Evolutionary conservation across 2,113 vertebrate species (phyloP).

Genomic region (Gobiocypris rarus): DNA sequence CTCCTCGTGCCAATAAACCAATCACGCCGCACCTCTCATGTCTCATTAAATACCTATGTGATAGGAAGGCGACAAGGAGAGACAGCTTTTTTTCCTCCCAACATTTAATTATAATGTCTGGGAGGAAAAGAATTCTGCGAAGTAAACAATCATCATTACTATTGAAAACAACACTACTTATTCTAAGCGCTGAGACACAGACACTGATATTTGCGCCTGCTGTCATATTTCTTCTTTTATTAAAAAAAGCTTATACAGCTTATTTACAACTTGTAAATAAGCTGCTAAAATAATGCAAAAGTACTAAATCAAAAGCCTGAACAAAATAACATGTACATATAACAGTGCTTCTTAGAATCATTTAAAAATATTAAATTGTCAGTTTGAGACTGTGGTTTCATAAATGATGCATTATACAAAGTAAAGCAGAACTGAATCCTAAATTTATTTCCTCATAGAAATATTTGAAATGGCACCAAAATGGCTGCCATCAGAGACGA

Average conservation of each 20-base stretch:
- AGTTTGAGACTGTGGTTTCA: background rate
- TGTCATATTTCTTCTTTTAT: conserved; percentile 18
- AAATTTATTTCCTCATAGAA: conserved; percentile 23
- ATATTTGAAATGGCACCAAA: conserved; percentile 48
- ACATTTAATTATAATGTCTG: conserved; percentile 82
- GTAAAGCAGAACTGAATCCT: conserved; percentile 10
- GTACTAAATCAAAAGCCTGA: background rate
- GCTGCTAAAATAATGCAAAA: background rate
- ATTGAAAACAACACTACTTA: conserved; percentile 67
- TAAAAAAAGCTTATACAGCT: conserved; percentile 9
- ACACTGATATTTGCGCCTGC: conserved; percentile 48
- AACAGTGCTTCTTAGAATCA: background rate
- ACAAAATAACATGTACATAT: background rate
- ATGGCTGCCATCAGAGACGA: conserved; percentile 32
- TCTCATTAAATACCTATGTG: conserved; percentile 71
- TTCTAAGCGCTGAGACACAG: conserved; percentile 48
- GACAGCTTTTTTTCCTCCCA: conserved; percentile 64
- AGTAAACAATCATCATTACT: conserved; percentile 79
- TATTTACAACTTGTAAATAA: conserved; percentile 21
- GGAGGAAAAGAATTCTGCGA: conserved; percentile 69
- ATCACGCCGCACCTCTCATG: conserved; percentile 59
- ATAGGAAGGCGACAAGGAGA: conserved; percentile 69
- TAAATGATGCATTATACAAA: background rate
- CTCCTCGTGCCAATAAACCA: conserved; percentile 62
- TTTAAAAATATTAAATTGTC: background rate